Conservation (phyloP, 2,888 invertebrate species). For the Thymelicus lineola region DNA sequence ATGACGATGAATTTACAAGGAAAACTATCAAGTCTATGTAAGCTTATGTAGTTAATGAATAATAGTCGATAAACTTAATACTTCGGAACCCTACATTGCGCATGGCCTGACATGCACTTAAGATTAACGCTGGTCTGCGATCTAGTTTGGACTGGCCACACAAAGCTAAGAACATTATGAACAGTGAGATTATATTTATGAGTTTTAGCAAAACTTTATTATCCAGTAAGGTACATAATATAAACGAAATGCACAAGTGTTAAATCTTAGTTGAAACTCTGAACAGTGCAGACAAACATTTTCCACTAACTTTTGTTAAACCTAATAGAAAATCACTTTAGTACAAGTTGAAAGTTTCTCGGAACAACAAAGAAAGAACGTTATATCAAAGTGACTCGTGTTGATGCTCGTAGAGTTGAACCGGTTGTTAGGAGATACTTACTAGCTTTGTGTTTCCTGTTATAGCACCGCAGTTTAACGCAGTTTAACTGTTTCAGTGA, state of each 20-base stretch:
- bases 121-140: no score
- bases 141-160: no score
- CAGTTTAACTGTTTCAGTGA: neutral
- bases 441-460: neutral
- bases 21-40: no score
- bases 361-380: conserved; percentile 7
- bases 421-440: neutral
- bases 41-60: no score
- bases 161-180: no score
- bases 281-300: neutral
- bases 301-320: neutral
- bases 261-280: neutral
- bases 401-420: no score
- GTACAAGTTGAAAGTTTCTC: neutral
- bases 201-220: no score
- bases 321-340: conserved; percentile 6
- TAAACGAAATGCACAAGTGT: neutral
- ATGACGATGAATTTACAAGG: no score
- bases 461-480: neutral
- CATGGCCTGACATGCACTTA: no score
- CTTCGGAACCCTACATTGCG: no score
- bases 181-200: no score
- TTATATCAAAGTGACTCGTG: conserved; percentile 2
- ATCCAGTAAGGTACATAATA: neutral
- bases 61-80: no score